phyloP scores from a whole-genome alignment of 2,888 invertebrate genomes.

The Congeria kusceri region DNA sequence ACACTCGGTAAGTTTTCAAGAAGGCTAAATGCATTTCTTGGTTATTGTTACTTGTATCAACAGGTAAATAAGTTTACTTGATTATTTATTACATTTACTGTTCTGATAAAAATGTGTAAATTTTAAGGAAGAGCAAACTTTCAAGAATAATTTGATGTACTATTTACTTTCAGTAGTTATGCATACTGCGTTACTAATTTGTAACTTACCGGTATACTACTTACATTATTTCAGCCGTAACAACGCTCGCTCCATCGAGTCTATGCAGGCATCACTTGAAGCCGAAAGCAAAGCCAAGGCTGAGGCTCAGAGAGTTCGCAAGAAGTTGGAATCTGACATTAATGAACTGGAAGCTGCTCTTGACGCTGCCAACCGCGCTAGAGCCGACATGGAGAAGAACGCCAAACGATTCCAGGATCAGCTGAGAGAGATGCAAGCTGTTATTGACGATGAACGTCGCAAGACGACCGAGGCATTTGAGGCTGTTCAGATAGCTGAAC shows the following conservation, averaged over 20 bases:
- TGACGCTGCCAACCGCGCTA: conserved; percentile 99
- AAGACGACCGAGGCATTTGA: conserved; percentile 99
- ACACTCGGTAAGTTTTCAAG: conserved; percentile 89
- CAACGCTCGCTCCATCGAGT: conserved; percentile 99
- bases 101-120: too few relatives aligned
- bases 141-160: too few relatives aligned
- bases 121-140: too few relatives aligned
- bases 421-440: conserved; percentile 96
- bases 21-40: too few relatives aligned
- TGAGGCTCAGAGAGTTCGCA: conserved; percentile 99
- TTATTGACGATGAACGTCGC: conserved; percentile 98
- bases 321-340: conserved; percentile 99
- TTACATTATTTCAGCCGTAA: conserved; percentile 93
- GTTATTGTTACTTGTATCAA: too few relatives aligned
- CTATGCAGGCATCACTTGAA: conserved; percentile 99
- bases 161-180: too few relatives aligned
- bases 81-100: too few relatives aligned
- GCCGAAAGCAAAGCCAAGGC: conserved; percentile 99
- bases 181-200: too few relatives aligned
- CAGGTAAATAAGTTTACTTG: too few relatives aligned
- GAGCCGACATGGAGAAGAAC: conserved; percentile 99
- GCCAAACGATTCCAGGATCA: conserved; percentile 99
- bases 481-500: conserved; percentile 98
- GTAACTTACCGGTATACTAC: too few relatives aligned
- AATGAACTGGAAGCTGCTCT: conserved; percentile 99